Evolutionary conservation across 2,797 vertebrate genomes (phyloP).

Genomic region (Malacoraja senta): DNA sequence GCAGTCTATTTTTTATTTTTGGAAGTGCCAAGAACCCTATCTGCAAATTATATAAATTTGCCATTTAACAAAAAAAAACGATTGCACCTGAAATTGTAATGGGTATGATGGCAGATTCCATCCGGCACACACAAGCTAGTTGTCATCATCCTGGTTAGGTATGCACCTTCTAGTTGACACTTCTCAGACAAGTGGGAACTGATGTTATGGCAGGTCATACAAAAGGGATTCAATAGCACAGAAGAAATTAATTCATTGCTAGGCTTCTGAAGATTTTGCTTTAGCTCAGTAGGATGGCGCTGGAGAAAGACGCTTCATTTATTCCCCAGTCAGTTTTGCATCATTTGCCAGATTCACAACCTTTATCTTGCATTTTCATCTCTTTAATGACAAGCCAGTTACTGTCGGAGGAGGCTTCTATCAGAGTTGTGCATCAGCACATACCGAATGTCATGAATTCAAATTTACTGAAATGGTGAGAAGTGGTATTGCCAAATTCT

Average conservation of each 20-base stretch:
- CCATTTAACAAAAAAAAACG: neutral
- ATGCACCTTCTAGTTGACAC: slow-evolving; percentile 27
- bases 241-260: slow-evolving; percentile 7
- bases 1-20: neutral
- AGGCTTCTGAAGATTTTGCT: neutral
- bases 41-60: neutral
- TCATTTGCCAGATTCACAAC: neutral
- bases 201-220: slow-evolving; percentile 34
- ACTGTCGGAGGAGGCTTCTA: neutral
- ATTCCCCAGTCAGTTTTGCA: neutral
- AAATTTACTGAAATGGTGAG: neutral
- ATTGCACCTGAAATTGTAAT: slow-evolving; percentile 1
- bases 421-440: too few species aligned
- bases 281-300: neutral
- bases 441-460: neutral
- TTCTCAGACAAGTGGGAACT: neutral
- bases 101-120: slow-evolving; percentile 10
- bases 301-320: neutral
- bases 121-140: neutral
- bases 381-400: neutral
- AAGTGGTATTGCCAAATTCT: too few species aligned
- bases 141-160: slow-evolving; percentile 25
- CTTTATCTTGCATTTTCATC: neutral
- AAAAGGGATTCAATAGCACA: slow-evolving; percentile 21
- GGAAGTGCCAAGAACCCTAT: neutral